These are phyloP conservation scores for Phortica okadai DNA, from an alignment of 2,888 invertebrate genomes.

Conservation along the genomic window DNA sequence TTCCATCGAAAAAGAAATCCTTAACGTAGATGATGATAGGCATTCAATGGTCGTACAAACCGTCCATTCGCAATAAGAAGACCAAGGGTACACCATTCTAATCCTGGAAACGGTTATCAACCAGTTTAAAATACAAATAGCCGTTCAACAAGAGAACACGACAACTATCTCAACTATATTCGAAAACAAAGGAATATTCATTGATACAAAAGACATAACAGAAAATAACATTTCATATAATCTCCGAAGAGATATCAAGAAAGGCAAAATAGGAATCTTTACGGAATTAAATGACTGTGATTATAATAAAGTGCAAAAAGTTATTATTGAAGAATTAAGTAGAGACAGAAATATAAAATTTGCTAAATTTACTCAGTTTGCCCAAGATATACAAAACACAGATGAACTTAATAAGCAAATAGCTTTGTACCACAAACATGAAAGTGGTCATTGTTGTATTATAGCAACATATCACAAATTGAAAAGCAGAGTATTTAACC, in stretches of 20 bases:
- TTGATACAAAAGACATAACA: slow-evolving; percentile 33
- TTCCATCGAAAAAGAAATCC: not conserved
- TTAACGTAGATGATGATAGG: slow-evolving; percentile 15
- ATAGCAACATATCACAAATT: slow-evolving; percentile 41
- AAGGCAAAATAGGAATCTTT: slow-evolving; percentile 35
- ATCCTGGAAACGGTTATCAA: too few species aligned
- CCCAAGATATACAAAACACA: too few species aligned
- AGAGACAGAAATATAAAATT: slow-evolving; percentile 39
- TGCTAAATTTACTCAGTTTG: slow-evolving; percentile 18
- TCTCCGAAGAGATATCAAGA: slow-evolving; percentile 32
- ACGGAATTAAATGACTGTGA: not conserved
- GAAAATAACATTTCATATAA: slow-evolving; percentile 31
- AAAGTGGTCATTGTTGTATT: slow-evolving; percentile 43
- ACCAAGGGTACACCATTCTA: too few species aligned
- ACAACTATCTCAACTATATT: slow-evolving; percentile 32
- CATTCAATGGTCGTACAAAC: slow-evolving; percentile 24
- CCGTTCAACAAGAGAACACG: slow-evolving; percentile 32
- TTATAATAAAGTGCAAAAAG: slow-evolving; percentile 40
- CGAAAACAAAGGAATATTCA: slow-evolving; percentile 42
- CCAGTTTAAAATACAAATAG: too few species aligned
- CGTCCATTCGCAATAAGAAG: slow-evolving; percentile 38
- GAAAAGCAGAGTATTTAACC: slow-evolving; percentile 43
- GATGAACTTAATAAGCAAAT: too few species aligned
- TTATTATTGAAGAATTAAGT: slow-evolving; percentile 35
- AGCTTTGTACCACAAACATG: slow-evolving; percentile 39